These are phyloP conservation scores for Crypturellus tataupa DNA, from an alignment of 2,797 vertebrate species.

Conservation along the genomic window DNA sequence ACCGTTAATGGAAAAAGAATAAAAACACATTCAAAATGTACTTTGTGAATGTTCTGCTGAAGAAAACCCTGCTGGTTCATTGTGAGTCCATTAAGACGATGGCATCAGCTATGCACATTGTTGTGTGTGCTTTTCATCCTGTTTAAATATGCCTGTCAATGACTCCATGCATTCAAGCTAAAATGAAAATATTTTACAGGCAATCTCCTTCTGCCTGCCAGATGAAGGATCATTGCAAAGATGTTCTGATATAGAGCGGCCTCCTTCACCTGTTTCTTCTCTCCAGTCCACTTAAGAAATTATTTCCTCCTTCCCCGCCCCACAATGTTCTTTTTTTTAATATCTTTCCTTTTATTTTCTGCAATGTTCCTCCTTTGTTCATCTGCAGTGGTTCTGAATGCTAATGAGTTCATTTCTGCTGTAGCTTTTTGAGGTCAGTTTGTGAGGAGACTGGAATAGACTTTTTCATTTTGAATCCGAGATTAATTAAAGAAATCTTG, in stretches of 20 bases:
- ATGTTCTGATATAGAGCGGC: slow-evolving; percentile 11
- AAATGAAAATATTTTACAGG: background rate
- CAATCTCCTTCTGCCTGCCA: background rate
- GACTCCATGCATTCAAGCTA: slow-evolving; percentile 3
- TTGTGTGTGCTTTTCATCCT: background rate
- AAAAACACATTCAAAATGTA: background rate
- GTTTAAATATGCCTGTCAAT: background rate
- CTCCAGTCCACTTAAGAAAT: slow-evolving; percentile 63
- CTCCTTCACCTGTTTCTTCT: slow-evolving; percentile 29
- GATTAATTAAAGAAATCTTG: slow-evolving; percentile 41
- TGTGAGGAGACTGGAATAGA: background rate
- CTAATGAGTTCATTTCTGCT: slow-evolving; percentile 53
- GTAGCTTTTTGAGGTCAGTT: slow-evolving; percentile 58
- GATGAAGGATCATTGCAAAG: slow-evolving; percentile 7
- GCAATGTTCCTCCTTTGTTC: slow-evolving; percentile 40
- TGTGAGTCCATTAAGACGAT: background rate
- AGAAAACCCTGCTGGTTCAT: background rate
- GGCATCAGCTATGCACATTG: background rate
- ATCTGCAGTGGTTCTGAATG: slow-evolving; percentile 13
- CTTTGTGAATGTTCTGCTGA: background rate
- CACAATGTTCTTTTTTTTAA: slow-evolving; percentile 48
- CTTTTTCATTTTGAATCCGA: background rate
- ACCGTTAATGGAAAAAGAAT: background rate
- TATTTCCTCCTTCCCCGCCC: background rate
- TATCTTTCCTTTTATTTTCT: slow-evolving; percentile 56